Base-by-base conservation (phyloP, 2,113 vertebrate genomes). In the Grallaria varia region DNA sequence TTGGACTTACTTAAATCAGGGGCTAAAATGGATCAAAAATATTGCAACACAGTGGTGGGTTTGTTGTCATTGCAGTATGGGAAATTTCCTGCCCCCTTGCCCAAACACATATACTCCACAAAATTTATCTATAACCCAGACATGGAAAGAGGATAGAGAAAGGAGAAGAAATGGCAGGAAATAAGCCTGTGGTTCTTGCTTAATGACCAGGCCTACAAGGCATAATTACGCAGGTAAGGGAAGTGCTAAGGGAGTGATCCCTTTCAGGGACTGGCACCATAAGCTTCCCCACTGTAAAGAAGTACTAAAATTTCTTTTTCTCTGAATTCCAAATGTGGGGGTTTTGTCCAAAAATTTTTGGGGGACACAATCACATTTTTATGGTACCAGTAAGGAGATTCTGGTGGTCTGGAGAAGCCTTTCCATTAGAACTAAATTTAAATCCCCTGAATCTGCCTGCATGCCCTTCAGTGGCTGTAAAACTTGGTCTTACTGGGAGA, bases 381-480 rank as follows among this genome's bases (percentile, higher is more conserved):
- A 39, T n/a, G 59, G 73, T 45, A 42, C 6, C 37, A 77, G 7
- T 74, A 63, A 60, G 27, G 19, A 53, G 5, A 76, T 84, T 87
- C 53, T 72, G 49, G 9, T 75, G 44, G 28, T 20, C 47, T 63
- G 25, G 39, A 80, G 35, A 84, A 95, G 45, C 30, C 10, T 88
- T 81, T 78, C 82, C 40, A 84, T 80, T 76, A 49, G 74, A 96
- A 84, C 33, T 23, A 93, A 89, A n/a, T 52, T 42, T 75, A 75
- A 97, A 78, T 68, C 30, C 58, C 30, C 37, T 60, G 60, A 91
- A 91, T 66, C 53, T 84, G 40, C 49, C 63, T 79, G 28, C 39
- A 30, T 93, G 87, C 62, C 74, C 58, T 94, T 66, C 87, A 92
- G 87, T 95, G 94, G 94, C 84, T 87, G 60, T 92, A 92, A 80